Evolutionary conservation across 2,888 invertebrate genomes (phyloP), one percentile per base, ranked within the genome.

Genomic region (Drosophila testacea): DNA sequence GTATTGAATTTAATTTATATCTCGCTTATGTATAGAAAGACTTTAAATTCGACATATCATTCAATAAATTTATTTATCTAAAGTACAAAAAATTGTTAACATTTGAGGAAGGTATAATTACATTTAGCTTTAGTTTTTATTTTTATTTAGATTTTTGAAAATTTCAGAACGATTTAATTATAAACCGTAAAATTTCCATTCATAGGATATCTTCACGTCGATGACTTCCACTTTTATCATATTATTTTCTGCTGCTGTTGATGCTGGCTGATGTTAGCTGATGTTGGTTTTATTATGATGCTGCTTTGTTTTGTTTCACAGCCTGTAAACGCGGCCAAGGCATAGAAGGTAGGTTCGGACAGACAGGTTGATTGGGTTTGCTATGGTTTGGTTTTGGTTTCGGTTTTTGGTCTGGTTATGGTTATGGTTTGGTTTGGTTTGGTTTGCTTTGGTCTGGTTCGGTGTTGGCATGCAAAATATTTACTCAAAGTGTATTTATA

Each of bases 401-500:
- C 13, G 38, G 36, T 11, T 48, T 46, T 41, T 38, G 28, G 32
- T 52, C 11, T 48, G 56, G 36, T 59, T 67, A 51, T 50, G 50
- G 34, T 48, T 55, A 36, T 42, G 47, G 34, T 34, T 36, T 60
- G 47, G 50, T 34, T 36, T 60, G 47, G 50, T 30, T 48, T 55
- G 38, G 57, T 30, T 48, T 55, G 38, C 54, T 10, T 54, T 44
- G 38, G 34, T 50, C 10, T 47, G 46, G 5, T 47, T 39, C 3
- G 34, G 34, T 73, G 54, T 67, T 59, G 64, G 69, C 69, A 79
- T 82, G 55, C 66, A 69, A 71, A 81, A 74, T 80, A 80, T 80
- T 80, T 80, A 75, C 60, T 61, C 62, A 82, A 81, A 79, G 79
- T 75, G 69, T 72, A 79, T 75, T 82, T 82, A 79, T 72, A 69